Evolutionary conservation across 37 sponge, comb jelly and placozoan species (phyloP).

Genomic region (Cladorhizidae sp.): DNA sequence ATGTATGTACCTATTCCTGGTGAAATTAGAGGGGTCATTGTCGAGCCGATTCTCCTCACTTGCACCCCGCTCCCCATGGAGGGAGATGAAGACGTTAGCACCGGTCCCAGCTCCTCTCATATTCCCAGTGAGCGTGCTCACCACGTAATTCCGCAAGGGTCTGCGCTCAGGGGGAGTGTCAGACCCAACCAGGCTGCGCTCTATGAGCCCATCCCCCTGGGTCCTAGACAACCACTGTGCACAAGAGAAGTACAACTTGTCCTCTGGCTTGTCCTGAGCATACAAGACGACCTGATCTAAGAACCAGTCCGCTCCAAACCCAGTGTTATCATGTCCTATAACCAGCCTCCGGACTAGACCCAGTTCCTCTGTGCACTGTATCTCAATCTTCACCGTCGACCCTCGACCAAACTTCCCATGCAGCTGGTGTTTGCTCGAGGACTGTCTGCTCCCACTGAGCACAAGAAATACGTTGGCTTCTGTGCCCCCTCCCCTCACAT

Average conservation of each 20-base stretch:
- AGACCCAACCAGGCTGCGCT: constrained; percentile 24
- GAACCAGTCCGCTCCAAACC: constrained; percentile 82
- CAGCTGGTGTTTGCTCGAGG: constrained; percentile 40
- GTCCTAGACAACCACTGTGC: constrained; percentile 76
- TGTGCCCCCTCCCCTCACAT: constrained; percentile 80
- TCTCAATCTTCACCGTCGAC: not conserved
- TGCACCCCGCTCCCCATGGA: constrained; percentile 53
- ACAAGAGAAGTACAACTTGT: constrained; percentile 49
- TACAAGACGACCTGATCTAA: constrained; percentile 30
- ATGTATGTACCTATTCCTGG: constrained; percentile 55
- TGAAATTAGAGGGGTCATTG: constrained; percentile 68
- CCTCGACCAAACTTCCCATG: constrained; percentile 19
- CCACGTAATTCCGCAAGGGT: constrained; percentile 13
- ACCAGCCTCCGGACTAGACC: constrained; percentile 19
- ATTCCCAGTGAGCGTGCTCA: constrained; percentile 63
- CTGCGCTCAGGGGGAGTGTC: not conserved
- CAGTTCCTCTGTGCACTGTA: constrained; percentile 15
- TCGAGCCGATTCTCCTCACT: constrained; percentile 62
- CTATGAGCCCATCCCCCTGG: constrained; percentile 65
- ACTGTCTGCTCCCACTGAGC: constrained; percentile 49
- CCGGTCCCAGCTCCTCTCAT: constrained; percentile 82
- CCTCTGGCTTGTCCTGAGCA: not conserved
- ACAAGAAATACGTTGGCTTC: constrained; percentile 77
- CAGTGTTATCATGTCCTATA: constrained; percentile 82
- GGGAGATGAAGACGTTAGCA: constrained; percentile 72